phyloP scores from a whole-genome alignment of 2,113 vertebrate genomes.

The Misgurnus anguillicaudatus region DNA sequence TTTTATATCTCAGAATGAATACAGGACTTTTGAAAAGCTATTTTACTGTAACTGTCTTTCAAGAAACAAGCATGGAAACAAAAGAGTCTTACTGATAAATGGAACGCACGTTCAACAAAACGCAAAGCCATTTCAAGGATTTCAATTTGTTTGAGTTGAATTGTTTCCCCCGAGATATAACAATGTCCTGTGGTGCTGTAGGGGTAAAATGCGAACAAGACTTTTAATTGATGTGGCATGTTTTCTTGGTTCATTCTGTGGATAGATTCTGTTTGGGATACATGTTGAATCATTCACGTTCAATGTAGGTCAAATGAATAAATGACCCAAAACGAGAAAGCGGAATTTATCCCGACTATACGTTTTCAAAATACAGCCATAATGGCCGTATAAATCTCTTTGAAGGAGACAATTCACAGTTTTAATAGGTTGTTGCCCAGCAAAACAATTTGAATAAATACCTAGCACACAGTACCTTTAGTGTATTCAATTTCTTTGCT shows the following conservation, averaged over 20 bases:
- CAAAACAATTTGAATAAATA: background rate
- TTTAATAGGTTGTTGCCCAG: background rate
- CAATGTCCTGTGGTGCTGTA: constrained; percentile 57
- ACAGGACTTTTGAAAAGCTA: background rate
- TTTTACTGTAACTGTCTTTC: constrained; percentile 38
- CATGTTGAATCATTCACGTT: constrained; percentile 34
- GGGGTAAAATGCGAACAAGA: constrained; percentile 58
- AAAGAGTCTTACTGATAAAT: constrained; percentile 49
- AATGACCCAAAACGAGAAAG: constrained; percentile 40
- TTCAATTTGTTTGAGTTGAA: constrained; percentile 63
- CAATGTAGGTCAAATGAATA: constrained; percentile 44
- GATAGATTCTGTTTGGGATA: constrained; percentile 29
- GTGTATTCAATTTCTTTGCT: background rate
- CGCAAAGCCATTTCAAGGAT: constrained; percentile 54
- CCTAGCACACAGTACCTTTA: too few relatives aligned
- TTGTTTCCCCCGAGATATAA: too few relatives aligned
- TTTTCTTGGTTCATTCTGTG: constrained; percentile 27
- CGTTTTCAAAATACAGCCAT: background rate
- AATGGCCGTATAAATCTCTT: background rate
- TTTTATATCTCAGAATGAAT: too few relatives aligned
- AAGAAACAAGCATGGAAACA: constrained; percentile 40
- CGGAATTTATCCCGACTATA: constrained; percentile 16
- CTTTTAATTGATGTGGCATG: constrained; percentile 59
- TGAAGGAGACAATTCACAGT: background rate
- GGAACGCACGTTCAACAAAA: constrained; percentile 58